Evolutionary conservation across 1,140 invertebrate species (phyloP).

Genomic region (Ephestia elutella): DNA sequence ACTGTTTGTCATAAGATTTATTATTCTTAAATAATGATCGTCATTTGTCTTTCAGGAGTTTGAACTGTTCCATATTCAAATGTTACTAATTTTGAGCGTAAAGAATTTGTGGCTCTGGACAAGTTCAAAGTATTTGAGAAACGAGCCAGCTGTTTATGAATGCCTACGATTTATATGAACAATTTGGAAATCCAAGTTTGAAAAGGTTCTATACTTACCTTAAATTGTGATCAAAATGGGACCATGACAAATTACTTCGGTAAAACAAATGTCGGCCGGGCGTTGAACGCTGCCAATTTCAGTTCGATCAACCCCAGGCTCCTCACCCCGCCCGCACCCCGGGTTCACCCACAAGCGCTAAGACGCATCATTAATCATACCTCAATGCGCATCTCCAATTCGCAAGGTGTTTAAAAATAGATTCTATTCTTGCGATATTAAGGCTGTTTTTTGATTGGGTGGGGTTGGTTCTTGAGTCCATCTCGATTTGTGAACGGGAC

Average conservation of each 20-base stretch:
- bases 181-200: not conserved
- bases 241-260: constrained; percentile 33
- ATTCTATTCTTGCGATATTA: constrained; percentile 34
- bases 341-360: constrained; percentile 32
- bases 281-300: constrained; percentile 61
- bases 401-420: constrained; percentile 33
- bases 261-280: constrained; percentile 40
- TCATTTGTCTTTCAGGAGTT: constrained; percentile 9
- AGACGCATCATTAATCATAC: constrained; percentile 62
- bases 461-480: constrained; percentile 28
- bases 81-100: constrained; percentile 22
- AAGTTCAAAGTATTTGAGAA: not conserved
- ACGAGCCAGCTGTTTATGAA: not conserved
- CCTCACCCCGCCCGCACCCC: constrained; percentile 25
- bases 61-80: constrained; percentile 38
- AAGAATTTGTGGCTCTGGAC: constrained; percentile 7
- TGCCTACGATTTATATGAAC: not conserved
- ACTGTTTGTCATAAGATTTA: constrained; percentile 14
- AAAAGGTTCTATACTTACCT: not conserved
- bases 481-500: constrained; percentile 13
- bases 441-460: constrained; percentile 30
- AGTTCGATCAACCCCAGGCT: constrained; percentile 61
- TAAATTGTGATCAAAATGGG: constrained; percentile 14
- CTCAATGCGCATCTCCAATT: constrained; percentile 30
- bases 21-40: constrained; percentile 15